phyloP scores from a whole-genome alignment of 2,113 vertebrate genomes.

The Apteryx mantelli region DNA sequence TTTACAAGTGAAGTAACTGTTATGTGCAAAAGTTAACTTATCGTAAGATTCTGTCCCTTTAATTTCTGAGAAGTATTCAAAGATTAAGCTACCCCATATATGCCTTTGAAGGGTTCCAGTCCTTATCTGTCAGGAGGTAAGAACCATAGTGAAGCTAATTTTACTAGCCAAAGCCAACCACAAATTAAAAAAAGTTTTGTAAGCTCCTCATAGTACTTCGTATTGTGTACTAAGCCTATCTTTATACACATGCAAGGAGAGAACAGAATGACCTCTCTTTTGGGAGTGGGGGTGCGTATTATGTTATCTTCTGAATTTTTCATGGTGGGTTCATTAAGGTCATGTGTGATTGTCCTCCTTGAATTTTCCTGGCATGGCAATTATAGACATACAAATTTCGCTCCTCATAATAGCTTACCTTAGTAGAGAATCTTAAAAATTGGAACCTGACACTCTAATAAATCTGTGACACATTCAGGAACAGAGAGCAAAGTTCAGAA shows the following conservation, averaged over 20 bases:
- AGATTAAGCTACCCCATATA: background rate
- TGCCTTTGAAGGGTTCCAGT: background rate
- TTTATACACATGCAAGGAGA: background rate
- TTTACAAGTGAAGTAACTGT: background rate
- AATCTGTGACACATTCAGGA: constrained; percentile 57
- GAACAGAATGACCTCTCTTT: background rate
- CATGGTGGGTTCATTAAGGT: constrained; percentile 24
- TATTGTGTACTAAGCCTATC: background rate
- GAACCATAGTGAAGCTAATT: background rate
- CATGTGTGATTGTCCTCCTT: constrained; percentile 58
- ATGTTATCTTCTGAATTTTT: constrained; percentile 53
- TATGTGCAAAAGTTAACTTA: background rate
- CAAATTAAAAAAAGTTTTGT: background rate
- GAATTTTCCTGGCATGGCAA: constrained; percentile 15
- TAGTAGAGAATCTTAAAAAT: constrained; percentile 59
- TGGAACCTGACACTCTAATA: constrained; percentile 61
- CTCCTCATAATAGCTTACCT: constrained; percentile 61
- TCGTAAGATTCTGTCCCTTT: background rate
- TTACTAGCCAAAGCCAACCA: background rate
- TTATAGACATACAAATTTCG: constrained; percentile 60
- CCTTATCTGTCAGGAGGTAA: background rate
- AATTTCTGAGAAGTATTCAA: background rate
- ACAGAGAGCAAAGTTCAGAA: constrained; percentile 65
- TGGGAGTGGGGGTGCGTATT: background rate
- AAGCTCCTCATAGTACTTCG: background rate